Evolutionary conservation across 2,113 vertebrate species (phyloP).

Genomic region (Proteles cristata): DNA sequence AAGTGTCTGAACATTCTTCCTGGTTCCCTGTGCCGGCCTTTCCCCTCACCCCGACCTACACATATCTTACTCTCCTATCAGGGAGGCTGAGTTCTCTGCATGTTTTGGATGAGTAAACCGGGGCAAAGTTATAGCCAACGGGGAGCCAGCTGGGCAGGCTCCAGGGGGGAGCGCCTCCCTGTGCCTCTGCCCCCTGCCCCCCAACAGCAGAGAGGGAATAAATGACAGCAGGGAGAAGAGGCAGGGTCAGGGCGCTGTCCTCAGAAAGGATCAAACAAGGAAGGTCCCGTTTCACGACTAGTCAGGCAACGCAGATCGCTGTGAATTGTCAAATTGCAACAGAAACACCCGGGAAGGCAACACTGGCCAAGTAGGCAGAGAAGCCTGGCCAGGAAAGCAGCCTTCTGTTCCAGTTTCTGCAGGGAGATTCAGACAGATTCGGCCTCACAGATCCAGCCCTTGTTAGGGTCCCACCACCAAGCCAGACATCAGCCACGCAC

Average conservation of each 20-base stretch:
- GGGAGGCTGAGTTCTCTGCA: neutral
- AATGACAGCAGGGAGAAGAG: neutral
- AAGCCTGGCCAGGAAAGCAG: constrained; percentile 70
- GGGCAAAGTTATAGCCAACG: neutral
- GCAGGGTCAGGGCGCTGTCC: neutral
- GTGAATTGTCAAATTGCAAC: constrained; percentile 76
- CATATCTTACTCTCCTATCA: neutral
- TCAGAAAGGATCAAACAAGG: neutral
- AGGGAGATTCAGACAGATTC: constrained; percentile 50
- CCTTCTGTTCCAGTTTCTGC: constrained; percentile 59
- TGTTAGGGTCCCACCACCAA: neutral
- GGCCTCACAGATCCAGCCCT: neutral
- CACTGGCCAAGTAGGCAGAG: constrained; percentile 72
- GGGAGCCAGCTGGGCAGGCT: neutral
- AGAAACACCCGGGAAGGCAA: constrained; percentile 77
- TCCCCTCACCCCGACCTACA: neutral
- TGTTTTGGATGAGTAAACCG: neutral
- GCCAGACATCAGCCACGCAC: neutral
- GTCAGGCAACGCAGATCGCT: constrained; percentile 76
- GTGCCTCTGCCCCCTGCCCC: neutral
- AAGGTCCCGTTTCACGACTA: neutral
- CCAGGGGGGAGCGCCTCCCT: neutral
- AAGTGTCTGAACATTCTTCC: neutral
- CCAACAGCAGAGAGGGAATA: neutral
- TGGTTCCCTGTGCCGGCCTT: neutral